These are phyloP conservation scores for Arrhopalites spinosus DNA, from an alignment of 2,888 invertebrate genomes.

Conservation along the genomic window DNA sequence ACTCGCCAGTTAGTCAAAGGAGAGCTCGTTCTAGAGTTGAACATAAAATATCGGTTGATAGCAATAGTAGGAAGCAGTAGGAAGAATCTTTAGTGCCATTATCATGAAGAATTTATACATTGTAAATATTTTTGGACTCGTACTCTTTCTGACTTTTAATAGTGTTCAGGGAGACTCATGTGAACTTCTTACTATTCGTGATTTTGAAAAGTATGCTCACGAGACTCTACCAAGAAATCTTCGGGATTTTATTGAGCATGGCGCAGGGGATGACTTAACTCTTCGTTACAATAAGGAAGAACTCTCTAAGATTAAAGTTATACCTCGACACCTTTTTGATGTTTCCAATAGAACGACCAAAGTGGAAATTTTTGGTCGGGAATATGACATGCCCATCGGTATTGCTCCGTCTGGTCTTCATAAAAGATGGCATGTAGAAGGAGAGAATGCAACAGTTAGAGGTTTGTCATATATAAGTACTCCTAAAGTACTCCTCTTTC, in stretches of 20 bases:
- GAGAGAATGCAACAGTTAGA: constrained; percentile 80
- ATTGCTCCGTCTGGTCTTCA: constrained; percentile 90
- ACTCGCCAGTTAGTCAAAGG: constrained; percentile 9
- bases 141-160: not conserved
- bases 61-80: no score
- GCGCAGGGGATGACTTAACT: constrained; percentile 19
- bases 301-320: constrained; percentile 18
- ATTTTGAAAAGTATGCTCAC: constrained; percentile 21
- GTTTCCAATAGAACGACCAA: constrained; percentile 69
- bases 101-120: no score
- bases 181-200: constrained; percentile 17
- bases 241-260: constrained; percentile 10
- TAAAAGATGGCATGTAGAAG: constrained; percentile 85
- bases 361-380: constrained; percentile 64
- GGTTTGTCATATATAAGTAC: constrained; percentile 20
- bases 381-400: constrained; percentile 74
- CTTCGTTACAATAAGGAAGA: constrained; percentile 1
- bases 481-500: not conserved
- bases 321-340: constrained; percentile 74
- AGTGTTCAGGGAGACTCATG: not conserved
- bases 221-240: constrained; percentile 3
- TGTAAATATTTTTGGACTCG: not conserved
- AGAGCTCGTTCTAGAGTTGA: not conserved
- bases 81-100: no score
- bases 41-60: no score